Evolutionary conservation across 2,113 vertebrate genomes (phyloP).

Genomic region (Lophotis ruficrista): DNA sequence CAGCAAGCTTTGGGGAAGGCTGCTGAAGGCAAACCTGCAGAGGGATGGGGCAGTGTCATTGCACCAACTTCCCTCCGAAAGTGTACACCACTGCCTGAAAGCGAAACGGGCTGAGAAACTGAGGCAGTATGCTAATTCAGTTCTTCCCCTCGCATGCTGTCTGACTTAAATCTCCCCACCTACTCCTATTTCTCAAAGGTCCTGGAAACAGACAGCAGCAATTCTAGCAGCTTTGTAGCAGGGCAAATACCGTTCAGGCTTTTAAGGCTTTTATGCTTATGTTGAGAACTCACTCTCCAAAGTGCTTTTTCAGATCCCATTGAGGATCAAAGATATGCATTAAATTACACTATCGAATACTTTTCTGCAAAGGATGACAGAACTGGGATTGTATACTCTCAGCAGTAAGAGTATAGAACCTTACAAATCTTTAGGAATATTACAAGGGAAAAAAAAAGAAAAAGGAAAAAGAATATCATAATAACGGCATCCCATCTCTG

Average conservation of each 20-base stretch:
- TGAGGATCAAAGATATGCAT: constrained; percentile 29
- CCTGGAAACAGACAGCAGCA: neutral
- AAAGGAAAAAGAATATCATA: neutral
- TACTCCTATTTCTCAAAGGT: neutral
- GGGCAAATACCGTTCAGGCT: neutral
- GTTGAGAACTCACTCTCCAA: constrained; percentile 8
- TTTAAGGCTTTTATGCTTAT: constrained; percentile 30
- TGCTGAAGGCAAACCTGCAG: neutral
- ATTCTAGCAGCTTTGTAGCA: neutral
- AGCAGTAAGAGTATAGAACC: neutral
- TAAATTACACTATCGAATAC: constrained; percentile 12
- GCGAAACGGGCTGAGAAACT: neutral
- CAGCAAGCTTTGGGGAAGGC: neutral
- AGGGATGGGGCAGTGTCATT: neutral
- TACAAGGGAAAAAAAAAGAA: neutral
- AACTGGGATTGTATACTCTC: constrained; percentile 11
- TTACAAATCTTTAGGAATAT: neutral
- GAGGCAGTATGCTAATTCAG: accelerated
- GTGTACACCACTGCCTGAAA: neutral
- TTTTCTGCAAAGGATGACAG: constrained; percentile 19
- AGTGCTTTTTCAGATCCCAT: constrained; percentile 13
- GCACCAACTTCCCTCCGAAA: neutral
- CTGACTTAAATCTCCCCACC: neutral
- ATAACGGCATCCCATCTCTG: neutral
- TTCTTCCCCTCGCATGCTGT: neutral